Evolutionary conservation across 2,888 invertebrate species (phyloP), one percentile per base, ranked within the genome.

Genomic region (Ephialtes manifestator): DNA sequence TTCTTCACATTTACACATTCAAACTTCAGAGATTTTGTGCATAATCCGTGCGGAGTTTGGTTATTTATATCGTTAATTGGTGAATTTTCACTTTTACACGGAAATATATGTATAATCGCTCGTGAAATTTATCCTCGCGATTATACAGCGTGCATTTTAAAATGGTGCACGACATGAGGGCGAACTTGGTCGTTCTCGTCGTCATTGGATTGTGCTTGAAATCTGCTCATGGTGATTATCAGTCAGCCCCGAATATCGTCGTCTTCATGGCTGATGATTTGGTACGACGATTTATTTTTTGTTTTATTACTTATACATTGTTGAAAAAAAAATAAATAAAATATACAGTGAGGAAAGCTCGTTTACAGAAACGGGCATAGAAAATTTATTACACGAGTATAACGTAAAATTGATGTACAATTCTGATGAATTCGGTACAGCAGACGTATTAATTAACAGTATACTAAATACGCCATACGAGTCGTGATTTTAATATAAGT

Each of bases 191-290:
- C 43, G 24, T 85, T 67, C n/a, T 87, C 81, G 13, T 77, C 24
- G 60, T 76, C 43, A 43, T 70, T 55, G 60, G 85, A 83, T 71
- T 86, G 48, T 88, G 79, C 68, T 18, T 79, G 5, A 76, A n/a
- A 35, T 53, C 58, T 39, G 55, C 82, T 0, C 68, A 85, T 60
- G 89, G 90, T 10, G 88, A 92, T 31, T 93, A 92, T 81, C 90
- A 91, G 76, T 79, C 89, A n/a, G 88, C 92, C 20, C 95, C 95
- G 18, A 94, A 96, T 88, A 95, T 96, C 83, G 92, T 96, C 55
- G 94, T 96, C 83, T 94, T 96, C 84, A 93, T 96, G 86, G 95
- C 95, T 8, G 96, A 96, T 92, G 96, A 96, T 91, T 90, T 96
- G 94, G 96, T 95, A 93, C 94, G 94, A 78, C 48, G 20, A 60